Conservation (phyloP, 1,140 invertebrate genomes). For the Pygmarrhopalites habei region DNA sequence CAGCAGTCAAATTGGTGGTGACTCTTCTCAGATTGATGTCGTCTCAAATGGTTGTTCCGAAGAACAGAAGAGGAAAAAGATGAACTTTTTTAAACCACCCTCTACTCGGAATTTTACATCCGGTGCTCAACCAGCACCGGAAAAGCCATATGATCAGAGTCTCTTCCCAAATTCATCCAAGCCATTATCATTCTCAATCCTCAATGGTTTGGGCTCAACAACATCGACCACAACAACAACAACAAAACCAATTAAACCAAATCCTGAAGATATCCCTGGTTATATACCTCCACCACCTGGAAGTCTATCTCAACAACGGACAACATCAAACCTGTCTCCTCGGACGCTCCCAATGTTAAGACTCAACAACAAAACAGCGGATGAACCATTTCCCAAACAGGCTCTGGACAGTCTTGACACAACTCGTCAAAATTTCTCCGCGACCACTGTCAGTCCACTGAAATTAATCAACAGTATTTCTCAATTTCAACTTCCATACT, state of each 20-base stretch:
- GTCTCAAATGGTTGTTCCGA: neutral
- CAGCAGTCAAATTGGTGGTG: neutral
- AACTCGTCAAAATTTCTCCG: neutral
- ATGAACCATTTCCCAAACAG: conserved; percentile 28
- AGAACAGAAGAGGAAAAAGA: neutral
- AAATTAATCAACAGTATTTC: conserved; percentile 15
- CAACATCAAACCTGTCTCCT: neutral
- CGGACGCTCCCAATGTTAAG: conserved; percentile 4
- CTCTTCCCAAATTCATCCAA: conserved; percentile 1
- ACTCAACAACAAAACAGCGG: conserved; percentile 13
- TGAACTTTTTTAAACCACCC: conserved; percentile 1
- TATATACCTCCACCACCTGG: conserved; percentile 14
- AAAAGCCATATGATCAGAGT: conserved; percentile 15
- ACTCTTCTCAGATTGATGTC: neutral
- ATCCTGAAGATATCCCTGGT: neutral
- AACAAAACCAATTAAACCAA: conserved; percentile 2
- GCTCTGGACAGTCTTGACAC: conserved; percentile 6
- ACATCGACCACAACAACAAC: too few species aligned
- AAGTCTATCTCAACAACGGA: neutral
- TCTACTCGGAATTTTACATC: neutral
- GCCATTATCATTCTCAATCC: neutral
- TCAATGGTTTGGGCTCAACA: neutral
- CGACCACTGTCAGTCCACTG: neutral
- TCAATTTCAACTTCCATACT: conserved; percentile 6
- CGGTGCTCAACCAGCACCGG: neutral